Evolutionary conservation across 2,888 invertebrate genomes (phyloP).

Genomic region (Amphiduros pacificus): DNA sequence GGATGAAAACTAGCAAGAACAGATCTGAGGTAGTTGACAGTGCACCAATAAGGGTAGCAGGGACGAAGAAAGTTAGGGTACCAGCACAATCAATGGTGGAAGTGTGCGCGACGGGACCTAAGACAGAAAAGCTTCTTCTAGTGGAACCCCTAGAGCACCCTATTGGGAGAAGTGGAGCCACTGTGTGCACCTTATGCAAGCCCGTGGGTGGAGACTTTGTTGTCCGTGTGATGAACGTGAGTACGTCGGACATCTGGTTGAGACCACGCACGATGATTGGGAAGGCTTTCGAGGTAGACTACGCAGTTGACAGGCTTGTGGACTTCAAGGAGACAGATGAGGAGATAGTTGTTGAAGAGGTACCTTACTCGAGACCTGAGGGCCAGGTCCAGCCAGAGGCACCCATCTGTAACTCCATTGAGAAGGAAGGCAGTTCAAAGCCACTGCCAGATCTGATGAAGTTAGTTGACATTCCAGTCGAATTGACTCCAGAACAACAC

Average conservation of each 20-base stretch:
- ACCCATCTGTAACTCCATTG: neutral
- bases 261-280: neutral
- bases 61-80: neutral
- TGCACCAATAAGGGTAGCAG: neutral
- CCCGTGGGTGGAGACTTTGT: neutral
- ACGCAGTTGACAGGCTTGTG: neutral
- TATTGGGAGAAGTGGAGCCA: neutral
- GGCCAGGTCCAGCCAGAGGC: neutral
- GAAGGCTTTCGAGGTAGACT: neutral
- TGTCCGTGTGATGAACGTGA: slow-evolving; percentile 1
- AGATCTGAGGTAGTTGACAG: neutral
- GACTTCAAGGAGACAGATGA: neutral
- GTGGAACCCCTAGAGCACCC: neutral
- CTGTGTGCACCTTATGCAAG: neutral
- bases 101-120: neutral
- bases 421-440: neutral
- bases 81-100: neutral
- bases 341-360: neutral
- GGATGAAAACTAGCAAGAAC: neutral
- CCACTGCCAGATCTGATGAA: neutral
- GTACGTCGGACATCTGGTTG: neutral
- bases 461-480: neutral
- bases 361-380: neutral
- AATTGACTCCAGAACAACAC: neutral
- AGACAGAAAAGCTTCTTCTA: neutral